These are phyloP conservation scores for Cryptophagus acutangulus DNA, from an alignment of 2,888 invertebrate species.

Conservation along the genomic window DNA sequence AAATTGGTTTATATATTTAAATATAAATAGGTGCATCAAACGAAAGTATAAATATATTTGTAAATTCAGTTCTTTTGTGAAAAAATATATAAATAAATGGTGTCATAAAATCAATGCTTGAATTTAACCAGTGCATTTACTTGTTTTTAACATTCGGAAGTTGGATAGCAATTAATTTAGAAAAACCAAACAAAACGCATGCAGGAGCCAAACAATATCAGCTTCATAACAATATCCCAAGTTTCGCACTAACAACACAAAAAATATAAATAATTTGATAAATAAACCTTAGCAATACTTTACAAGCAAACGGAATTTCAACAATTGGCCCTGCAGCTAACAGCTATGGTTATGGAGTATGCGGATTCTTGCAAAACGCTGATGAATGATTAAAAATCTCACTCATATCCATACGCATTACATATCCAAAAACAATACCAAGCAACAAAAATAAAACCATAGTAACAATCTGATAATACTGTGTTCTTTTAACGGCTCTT, in stretches of 20 bases:
- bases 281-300: conserved; percentile 30
- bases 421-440: conserved; percentile 27
- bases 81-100: no score
- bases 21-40: no score
- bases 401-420: conserved; percentile 16
- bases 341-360: conserved; percentile 40
- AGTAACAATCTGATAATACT: conserved; percentile 52
- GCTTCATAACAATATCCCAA: background rate
- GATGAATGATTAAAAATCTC: conserved; percentile 18
- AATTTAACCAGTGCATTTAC: no score
- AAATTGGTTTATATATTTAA: no score
- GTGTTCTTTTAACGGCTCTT: conserved; percentile 49
- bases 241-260: conserved; percentile 15
- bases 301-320: conserved; percentile 27
- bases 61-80: no score
- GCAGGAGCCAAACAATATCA: conserved; percentile 6
- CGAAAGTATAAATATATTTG: no score
- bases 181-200: no score
- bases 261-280: conserved; percentile 34
- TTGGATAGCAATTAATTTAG: no score
- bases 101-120: no score
- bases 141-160: no score
- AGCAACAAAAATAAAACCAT: conserved; percentile 47
- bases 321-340: conserved; percentile 32
- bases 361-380: conserved; percentile 25